phyloP scores from a whole-genome alignment of 2,797 vertebrate species.

The Sebastes iracundus region DNA sequence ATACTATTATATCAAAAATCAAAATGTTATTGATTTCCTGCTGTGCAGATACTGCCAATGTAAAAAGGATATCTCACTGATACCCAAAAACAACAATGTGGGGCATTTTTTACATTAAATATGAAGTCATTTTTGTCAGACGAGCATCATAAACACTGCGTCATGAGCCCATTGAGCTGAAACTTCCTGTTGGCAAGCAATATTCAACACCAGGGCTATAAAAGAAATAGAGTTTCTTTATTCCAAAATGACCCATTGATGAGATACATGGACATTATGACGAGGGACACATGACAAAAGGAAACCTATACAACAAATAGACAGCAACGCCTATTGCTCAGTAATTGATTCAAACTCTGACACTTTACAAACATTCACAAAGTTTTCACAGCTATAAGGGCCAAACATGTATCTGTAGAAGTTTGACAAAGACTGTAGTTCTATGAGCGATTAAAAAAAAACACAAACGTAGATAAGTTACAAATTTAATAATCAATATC shows the following conservation, averaged over 20 bases:
- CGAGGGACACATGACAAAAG: neutral
- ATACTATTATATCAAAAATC: neutral
- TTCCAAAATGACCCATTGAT: neutral
- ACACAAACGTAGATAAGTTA: too few relatives aligned
- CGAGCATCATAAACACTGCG: neutral
- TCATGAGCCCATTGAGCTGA: neutral
- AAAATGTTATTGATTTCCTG: neutral
- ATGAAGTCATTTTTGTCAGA: neutral
- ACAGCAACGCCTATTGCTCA: neutral
- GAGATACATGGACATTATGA: neutral
- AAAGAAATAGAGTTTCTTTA: neutral
- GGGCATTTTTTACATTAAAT: neutral
- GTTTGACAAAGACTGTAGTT: neutral
- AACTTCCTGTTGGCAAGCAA: neutral
- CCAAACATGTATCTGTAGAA: neutral
- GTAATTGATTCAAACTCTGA: neutral
- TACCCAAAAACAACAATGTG: neutral
- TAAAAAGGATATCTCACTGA: neutral
- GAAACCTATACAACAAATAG: neutral
- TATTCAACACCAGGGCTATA: neutral
- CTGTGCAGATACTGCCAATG: neutral
- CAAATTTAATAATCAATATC: neutral
- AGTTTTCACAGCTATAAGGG: neutral
- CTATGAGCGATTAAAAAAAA: neutral
- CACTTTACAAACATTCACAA: neutral